Base-by-base conservation (phyloP, 2,797 vertebrate genomes). In the Pampus argenteus region DNA sequence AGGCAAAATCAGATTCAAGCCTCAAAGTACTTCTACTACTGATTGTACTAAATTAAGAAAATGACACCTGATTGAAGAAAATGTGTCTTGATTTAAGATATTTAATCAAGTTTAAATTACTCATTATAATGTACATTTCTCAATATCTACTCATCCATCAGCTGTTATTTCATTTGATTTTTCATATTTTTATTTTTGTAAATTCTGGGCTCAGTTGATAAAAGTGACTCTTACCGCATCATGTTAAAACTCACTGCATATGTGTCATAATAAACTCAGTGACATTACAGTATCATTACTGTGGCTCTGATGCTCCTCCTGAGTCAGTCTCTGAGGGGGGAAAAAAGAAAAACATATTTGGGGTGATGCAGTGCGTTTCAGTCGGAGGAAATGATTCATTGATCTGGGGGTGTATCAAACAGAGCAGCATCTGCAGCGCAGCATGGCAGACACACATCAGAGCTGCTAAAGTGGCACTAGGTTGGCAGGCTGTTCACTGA, bases 371-470 rank as follows among this genome's bases (percentile, higher is more conserved):
- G 66, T 26, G 58, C 36, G 3, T 76, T 68, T 76, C 57, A 77
- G 57, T 57, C 52, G 64, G 60, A 45, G 55, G 34, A 51, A 59
- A 50, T 66, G 61, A 83, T 71, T 63, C 63, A 74, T 51, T 77
- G 77, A 81, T 76, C 54, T 54, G 65, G 51, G 7, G 29, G 52
- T 44, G 74, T 62, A 61, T 76, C 86, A 66, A 10, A 76, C 59
- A 59, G 81, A 75, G 82, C 70, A 67, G 79, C 81, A 82, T 83
- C 85, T 87, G 86, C 71, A 79, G 68, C 71, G 6, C 85, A 83
- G 81, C 85, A 55, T 0, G 81, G 8, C 59, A 58, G 71, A 78
- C 80, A 73, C 74, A 70, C 66, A 75, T 66, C 74, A 75, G 38
- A 88, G 82, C 78, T 76, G 82, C 18, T 69, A 66, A 48, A 71